These are phyloP conservation scores for Acanthisitta chloris DNA, from an alignment of 2,113 vertebrate species.

Conservation along the genomic window DNA sequence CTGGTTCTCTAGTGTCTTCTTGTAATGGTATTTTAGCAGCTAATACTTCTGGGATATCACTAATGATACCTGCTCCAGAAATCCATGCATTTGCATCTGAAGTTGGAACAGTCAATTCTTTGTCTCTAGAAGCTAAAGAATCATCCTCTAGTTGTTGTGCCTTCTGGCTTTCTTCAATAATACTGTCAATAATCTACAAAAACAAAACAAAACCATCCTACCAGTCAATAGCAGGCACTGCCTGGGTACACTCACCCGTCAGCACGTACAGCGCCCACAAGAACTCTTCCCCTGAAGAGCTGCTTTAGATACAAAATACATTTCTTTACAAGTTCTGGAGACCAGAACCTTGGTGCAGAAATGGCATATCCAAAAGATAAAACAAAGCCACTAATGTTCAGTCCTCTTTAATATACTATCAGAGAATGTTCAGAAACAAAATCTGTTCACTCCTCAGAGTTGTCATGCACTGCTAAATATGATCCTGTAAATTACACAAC, in stretches of 20 bases:
- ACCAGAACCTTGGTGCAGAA: not conserved
- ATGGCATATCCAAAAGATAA: not conserved
- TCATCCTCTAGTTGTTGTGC: constrained; percentile 75
- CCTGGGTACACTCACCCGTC: not conserved
- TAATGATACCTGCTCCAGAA: constrained; percentile 56
- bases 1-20: constrained; percentile 25
- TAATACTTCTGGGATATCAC: constrained; percentile 64
- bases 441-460: not conserved
- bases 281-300: not conserved
- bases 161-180: constrained; percentile 95
- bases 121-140: constrained; percentile 65
- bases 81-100: constrained; percentile 36
- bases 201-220: not conserved
- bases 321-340: not conserved
- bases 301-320: not conserved
- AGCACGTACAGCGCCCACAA: not conserved
- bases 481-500: not conserved
- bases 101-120: constrained; percentile 41
- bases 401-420: not conserved
- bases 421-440: not conserved
- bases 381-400: not conserved
- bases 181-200: constrained; percentile 94
- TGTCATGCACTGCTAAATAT: not conserved
- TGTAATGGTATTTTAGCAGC: constrained; percentile 44
- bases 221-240: not conserved